Evolutionary conservation across 2,797 vertebrate species (phyloP), one percentile per base, ranked within the genome.

Genomic region (Podarcis lilfordi): DNA sequence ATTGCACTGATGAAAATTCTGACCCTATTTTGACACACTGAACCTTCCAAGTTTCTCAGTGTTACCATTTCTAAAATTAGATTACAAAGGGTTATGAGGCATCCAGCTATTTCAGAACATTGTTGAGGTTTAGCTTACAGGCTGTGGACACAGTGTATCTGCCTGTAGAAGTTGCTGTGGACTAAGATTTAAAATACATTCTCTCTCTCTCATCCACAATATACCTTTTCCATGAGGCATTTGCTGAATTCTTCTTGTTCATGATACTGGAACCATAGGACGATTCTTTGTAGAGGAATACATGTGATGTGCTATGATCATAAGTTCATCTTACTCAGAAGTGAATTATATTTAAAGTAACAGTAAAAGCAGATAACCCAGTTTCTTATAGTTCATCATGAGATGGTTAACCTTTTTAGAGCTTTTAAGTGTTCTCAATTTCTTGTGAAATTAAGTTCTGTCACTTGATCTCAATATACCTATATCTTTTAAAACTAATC

Each of bases 401-500:
- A 61, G 59, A 61, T 19, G 1, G 61, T 64, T 64, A 23, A 64
- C 61, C 17, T 80, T 80, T 77, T 86, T 19, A 87, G 75, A 89
- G 89, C 79, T 25, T 86, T 45, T 21, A 21, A 43, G 2, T 8
- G 8, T 40, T 23, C 59, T 25, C 40, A 61, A 13, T 27, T 19
- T n/a, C 45, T 15, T 43, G 29, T 37, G 13, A 88, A 35, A 89
- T 91, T 90, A 91, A 94, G 88, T 89, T 91, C 83, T 93, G 86
- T 88, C 61, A 87, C 77, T 72, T 8, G 45, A 89, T 91, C 85
- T 85, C 79, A 88, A 89, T 85, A 75, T 91, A 89, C 4, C 69
- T 87, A 89, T 84, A 90, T 77, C 89, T 93, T 95, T 93, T 85
- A 89, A 91, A 93, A 95, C 96, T 92, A 91, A 87, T 92, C 89